Evolutionary conservation across 1,140 invertebrate species (phyloP).

Genomic region (Papilio polytes): DNA sequence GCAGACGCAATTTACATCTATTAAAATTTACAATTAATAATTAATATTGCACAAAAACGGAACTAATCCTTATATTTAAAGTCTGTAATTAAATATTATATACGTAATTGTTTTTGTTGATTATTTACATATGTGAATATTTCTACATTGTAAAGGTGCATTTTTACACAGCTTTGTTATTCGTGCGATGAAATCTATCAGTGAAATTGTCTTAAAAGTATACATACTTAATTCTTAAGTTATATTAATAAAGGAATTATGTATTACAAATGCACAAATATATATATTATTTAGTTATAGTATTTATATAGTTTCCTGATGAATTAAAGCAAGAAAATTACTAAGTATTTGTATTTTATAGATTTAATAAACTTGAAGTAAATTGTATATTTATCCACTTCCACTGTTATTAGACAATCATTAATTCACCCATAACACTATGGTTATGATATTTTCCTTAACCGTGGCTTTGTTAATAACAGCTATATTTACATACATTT

Average conservation of each 20-base stretch:
- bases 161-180: neutral
- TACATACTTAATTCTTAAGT: neutral
- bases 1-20: constrained; percentile 40
- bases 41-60: constrained; percentile 62
- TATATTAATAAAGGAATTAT: neutral
- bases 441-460: neutral
- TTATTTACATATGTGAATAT: constrained; percentile 2
- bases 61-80: neutral
- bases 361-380: neutral
- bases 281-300: neutral
- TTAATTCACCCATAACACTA: neutral
- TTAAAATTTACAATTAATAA: constrained; percentile 42
- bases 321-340: neutral
- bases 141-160: constrained; percentile 7
- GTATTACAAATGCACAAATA: neutral
- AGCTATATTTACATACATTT: neutral
- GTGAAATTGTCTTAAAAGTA: neutral
- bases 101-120: neutral
- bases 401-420: neutral
- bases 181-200: neutral
- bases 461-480: neutral
- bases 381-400: neutral
- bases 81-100: neutral
- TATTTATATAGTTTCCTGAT: neutral
- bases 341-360: neutral